These are phyloP conservation scores for Spodoptera exigua DNA, from an alignment of 2,888 invertebrate species.

Conservation along the genomic window DNA sequence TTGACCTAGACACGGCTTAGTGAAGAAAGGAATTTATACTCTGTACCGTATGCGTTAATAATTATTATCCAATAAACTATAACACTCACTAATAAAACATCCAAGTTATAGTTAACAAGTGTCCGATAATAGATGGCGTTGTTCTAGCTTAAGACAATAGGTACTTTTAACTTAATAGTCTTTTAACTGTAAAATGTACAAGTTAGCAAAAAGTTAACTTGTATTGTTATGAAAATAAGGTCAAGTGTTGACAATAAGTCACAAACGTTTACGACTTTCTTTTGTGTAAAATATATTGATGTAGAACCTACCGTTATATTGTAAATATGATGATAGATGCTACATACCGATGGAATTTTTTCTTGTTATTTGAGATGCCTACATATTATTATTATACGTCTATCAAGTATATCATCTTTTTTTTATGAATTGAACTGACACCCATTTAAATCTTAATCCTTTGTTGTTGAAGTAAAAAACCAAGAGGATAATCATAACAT, in stretches of 20 bases:
- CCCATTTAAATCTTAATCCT: too few relatives aligned
- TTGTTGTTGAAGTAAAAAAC: too few relatives aligned
- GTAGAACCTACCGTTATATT: conserved; percentile 5
- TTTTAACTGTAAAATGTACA: conserved; percentile 24
- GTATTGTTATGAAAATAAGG: conserved; percentile 2
- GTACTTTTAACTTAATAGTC: background rate
- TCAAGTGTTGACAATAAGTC: background rate
- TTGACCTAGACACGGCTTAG: background rate
- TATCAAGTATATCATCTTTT: too few relatives aligned
- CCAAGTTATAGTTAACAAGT: conserved; percentile 1
- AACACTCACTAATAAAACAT: background rate
- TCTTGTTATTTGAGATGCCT: too few relatives aligned
- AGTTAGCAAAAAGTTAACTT: conserved; percentile 1
- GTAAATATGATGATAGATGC: too few relatives aligned
- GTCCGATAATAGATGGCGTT: conserved; percentile 29
- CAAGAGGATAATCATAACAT: too few relatives aligned
- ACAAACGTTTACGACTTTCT: conserved; percentile 8
- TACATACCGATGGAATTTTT: too few relatives aligned
- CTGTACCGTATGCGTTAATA: background rate
- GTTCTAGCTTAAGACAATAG: background rate
- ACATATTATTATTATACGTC: too few relatives aligned
- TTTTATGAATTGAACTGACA: too few relatives aligned
- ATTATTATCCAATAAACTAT: background rate
- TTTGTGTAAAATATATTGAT: conserved; percentile 7
- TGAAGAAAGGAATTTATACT: background rate